These are phyloP conservation scores for Butorides virescens DNA, from an alignment of 2,113 vertebrate species.

Conservation along the genomic window DNA sequence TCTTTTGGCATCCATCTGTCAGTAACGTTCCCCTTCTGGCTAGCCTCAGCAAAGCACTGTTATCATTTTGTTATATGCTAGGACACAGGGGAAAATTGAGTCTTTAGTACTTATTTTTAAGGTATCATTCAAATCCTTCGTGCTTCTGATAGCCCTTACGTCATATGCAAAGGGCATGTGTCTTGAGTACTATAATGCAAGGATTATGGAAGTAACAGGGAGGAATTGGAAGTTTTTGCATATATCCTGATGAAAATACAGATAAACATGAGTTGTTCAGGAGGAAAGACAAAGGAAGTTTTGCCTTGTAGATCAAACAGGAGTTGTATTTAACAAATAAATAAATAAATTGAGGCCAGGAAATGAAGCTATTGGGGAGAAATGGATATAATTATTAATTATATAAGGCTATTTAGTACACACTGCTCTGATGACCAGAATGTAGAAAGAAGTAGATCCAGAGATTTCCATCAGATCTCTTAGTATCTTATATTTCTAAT, in stretches of 20 bases:
- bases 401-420: not conserved
- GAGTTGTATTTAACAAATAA: too few relatives aligned
- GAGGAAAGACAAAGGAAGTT: not conserved
- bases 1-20: conserved; percentile 41
- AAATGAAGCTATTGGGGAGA: not conserved
- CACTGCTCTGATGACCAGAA: not conserved
- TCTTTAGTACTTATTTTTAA: not conserved
- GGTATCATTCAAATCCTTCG: not conserved
- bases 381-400: not conserved
- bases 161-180: not conserved
- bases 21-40: conserved; percentile 8
- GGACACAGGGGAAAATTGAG: not conserved
- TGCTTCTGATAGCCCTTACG: not conserved
- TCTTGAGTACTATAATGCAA: not conserved
- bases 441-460: not conserved
- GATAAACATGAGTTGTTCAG: not conserved
- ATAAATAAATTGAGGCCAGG: not conserved
- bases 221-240: not conserved
- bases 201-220: not conserved
- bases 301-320: too few relatives aligned
- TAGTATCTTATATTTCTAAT: not conserved
- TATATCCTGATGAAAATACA: not conserved
- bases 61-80: not conserved
- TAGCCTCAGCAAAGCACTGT: not conserved
- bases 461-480: not conserved